These are phyloP conservation scores for Propithecus deckenii DNA, from an alignment of 2,797 vertebrate genomes.

Conservation along the genomic window DNA sequence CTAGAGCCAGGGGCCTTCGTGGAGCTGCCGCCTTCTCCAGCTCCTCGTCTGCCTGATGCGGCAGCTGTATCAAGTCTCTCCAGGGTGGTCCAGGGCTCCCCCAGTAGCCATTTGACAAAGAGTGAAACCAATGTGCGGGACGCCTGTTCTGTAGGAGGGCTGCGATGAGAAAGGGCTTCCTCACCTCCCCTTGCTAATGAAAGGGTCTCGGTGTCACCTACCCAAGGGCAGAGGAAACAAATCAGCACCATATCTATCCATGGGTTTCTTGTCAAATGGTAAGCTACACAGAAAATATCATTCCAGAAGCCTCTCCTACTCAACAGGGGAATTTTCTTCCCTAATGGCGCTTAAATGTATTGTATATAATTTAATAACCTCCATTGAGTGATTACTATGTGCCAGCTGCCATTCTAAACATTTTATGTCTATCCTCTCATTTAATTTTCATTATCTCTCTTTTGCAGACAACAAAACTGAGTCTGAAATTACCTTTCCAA, in stretches of 20 bases:
- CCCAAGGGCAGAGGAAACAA: neutral
- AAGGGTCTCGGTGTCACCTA: neutral
- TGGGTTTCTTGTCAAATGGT: neutral
- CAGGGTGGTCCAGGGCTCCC: neutral
- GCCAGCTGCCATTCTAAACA: neutral
- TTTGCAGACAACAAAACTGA: slow-evolving; percentile 17
- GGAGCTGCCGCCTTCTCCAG: neutral
- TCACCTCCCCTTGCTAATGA: neutral
- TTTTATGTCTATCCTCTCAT: neutral
- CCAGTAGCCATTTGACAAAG: neutral
- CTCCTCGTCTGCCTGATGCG: neutral
- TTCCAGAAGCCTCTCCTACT: neutral
- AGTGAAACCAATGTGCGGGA: neutral
- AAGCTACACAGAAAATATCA: neutral
- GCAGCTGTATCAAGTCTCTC: neutral
- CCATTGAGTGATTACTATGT: neutral
- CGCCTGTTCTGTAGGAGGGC: neutral
- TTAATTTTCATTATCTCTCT: slow-evolving; percentile 24
- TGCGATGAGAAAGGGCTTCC: neutral
- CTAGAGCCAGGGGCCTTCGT: neutral
- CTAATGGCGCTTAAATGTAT: neutral
- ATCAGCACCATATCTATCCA: neutral
- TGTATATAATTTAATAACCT: neutral
- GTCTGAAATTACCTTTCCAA: neutral
- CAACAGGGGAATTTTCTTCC: neutral